These are phyloP conservation scores for Thecophora atra DNA, from an alignment of 2,888 invertebrate species.

Conservation along the genomic window DNA sequence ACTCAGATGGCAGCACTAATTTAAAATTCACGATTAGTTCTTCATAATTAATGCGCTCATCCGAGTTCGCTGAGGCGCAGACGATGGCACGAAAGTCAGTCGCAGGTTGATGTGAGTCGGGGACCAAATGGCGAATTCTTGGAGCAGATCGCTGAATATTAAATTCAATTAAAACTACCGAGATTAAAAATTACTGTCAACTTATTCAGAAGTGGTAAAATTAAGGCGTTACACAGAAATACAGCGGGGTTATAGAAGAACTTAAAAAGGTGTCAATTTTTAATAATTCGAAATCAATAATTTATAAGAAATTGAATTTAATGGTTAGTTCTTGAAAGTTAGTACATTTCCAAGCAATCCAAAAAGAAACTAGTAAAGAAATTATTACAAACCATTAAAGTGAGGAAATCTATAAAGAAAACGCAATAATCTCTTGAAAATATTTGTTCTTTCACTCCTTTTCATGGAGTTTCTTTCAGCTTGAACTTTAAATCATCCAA, in stretches of 20 bases:
- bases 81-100: constrained; percentile 23
- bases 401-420: too few relatives aligned
- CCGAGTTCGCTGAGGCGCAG: constrained; percentile 2
- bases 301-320: too few relatives aligned
- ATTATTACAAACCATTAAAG: too few relatives aligned
- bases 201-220: neutral
- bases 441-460: too few relatives aligned
- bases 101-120: constrained; percentile 17
- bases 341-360: too few relatives aligned
- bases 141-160: constrained; percentile 7
- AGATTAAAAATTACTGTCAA: neutral
- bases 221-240: neutral
- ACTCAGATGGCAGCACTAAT: constrained; percentile 10
- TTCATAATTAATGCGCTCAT: constrained; percentile 24
- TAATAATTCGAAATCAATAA: too few relatives aligned
- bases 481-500: too few relatives aligned
- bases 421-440: too few relatives aligned
- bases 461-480: too few relatives aligned
- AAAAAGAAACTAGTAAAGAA: too few relatives aligned
- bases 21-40: constrained; percentile 21
- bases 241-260: neutral
- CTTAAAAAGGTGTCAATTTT: too few relatives aligned
- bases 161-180: neutral
- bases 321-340: too few relatives aligned
- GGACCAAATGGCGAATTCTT: constrained; percentile 11